Base-by-base conservation (phyloP, 2,888 invertebrate species). In the Epistrophe eligans region DNA sequence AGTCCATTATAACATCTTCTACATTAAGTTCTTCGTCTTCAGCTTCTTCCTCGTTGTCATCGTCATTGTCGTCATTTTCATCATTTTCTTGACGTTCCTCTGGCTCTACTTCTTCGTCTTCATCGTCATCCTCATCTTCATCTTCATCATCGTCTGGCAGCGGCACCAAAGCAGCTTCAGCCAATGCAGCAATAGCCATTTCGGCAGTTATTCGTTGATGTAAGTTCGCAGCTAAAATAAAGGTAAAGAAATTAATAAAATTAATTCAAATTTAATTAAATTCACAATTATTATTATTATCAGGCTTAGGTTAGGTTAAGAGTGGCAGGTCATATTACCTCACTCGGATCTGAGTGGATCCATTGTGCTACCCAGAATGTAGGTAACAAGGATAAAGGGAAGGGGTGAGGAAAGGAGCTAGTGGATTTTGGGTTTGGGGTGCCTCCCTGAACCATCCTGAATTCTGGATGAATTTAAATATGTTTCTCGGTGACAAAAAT, bases 91-190 rank as follows among this genome's bases (percentile, higher is more conserved):
- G 88, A 45, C 57, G 71, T 28, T 85, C 87, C 13, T 88, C 88
- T 10, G 83, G 84, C 50, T 89, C 89, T 15, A 82, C 80, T 70
- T 81, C 88, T 10, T 76, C 71, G 15, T 88, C 89, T 7, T 88
- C 88, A n/a, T 73, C 88, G 19, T 77, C 79, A 28, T 82, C 71
- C 19, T 89, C 77, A 28, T 85, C 87, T 19, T 89, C 83, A 60
- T 90, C 88, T 17, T 84, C 88, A 11, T 84, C 84, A 32, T 77
- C 88, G n/a, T 87, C 73, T 17, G 88, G 80, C 13, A 81, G 58
- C 40, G 79, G 67, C 3, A 84, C 55, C 72, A 88, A 66, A 24
- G 87, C 72, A 2, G 83, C 79, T 48, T 73, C 66, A 24, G 45
- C 57, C 58, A 87, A 55, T 19, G 87, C 67, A 1, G 82, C 77